These are phyloP conservation scores for Talpa occidentalis DNA, from an alignment of 2,113 vertebrate genomes.

Conservation along the genomic window DNA sequence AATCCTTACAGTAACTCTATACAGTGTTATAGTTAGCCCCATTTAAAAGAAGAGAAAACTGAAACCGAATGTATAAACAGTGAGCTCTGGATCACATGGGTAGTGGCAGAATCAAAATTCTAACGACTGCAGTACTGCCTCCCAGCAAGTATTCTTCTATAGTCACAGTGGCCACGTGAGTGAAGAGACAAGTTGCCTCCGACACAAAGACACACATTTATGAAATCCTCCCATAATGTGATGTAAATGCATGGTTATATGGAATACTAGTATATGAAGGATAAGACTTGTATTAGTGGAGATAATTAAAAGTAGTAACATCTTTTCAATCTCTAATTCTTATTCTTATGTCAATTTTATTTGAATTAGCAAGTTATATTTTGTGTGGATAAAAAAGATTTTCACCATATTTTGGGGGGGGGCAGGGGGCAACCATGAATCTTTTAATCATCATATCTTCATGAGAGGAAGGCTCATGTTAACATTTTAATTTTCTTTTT, in stretches of 20 bases:
- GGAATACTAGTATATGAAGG: slow-evolving; percentile 28
- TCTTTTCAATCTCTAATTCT: slow-evolving; percentile 43
- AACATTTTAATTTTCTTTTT: slow-evolving; percentile 39
- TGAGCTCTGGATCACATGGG: slow-evolving; percentile 7
- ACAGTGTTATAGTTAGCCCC: not conserved
- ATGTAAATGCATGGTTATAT: not conserved
- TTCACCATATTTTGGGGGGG: not conserved
- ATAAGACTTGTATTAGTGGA: slow-evolving; percentile 40
- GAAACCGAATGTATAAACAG: not conserved
- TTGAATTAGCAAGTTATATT: slow-evolving; percentile 53
- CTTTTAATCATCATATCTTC: slow-evolving; percentile 13
- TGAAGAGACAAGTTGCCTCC: slow-evolving; percentile 15
- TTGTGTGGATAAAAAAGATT: slow-evolving; percentile 48
- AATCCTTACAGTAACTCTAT: slow-evolving; percentile 6
- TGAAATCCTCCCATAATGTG: slow-evolving; percentile 39
- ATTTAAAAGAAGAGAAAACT: slow-evolving; percentile 37
- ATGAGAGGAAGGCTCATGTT: slow-evolving; percentile 25
- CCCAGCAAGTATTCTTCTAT: slow-evolving; percentile 4
- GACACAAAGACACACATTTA: slow-evolving; percentile 29
- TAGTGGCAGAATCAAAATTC: slow-evolving; percentile 40
- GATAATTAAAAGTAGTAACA: slow-evolving; percentile 39
- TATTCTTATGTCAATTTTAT: slow-evolving; percentile 50
- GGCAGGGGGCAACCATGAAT: not conserved
- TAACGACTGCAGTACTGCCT: not conserved
- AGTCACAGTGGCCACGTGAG: slow-evolving; percentile 29